Evolutionary conservation across 2,113 vertebrate species (phyloP).

Genomic region (Gorsachius goisagi): DNA sequence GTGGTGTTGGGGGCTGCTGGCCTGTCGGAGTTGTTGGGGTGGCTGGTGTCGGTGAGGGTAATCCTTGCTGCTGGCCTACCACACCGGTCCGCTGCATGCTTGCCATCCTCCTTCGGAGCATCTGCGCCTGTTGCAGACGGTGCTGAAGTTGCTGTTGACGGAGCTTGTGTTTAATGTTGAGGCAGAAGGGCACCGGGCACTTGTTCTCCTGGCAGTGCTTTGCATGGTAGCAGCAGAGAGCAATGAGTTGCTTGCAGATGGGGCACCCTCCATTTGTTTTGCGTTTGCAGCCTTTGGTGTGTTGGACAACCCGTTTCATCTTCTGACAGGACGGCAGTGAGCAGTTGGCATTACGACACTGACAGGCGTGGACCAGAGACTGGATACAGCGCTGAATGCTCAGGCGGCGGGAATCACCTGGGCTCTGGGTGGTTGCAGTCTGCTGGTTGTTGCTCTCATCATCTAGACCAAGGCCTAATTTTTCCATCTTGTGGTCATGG

Average conservation of each 20-base stretch:
- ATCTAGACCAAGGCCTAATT: constrained; percentile 92
- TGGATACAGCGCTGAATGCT: constrained; percentile 98
- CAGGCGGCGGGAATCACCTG: constrained; percentile 91
- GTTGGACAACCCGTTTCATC: constrained; percentile 97
- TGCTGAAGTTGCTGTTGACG: constrained; percentile 96
- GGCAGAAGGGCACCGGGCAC: constrained; percentile 96
- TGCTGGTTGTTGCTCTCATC: constrained; percentile 93
- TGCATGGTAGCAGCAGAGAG: constrained; percentile 96
- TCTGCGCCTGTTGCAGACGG: constrained; percentile 94
- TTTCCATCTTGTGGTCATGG: constrained; percentile 99
- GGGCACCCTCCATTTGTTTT: constrained; percentile 97
- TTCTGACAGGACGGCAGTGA: constrained; percentile 96
- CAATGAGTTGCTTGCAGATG: constrained; percentile 98
- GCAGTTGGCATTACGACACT: constrained; percentile 98
- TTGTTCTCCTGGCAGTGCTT: constrained; percentile 99
- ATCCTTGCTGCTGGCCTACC: constrained; percentile 80
- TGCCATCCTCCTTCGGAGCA: constrained; percentile 94
- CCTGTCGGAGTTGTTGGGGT: constrained; percentile 87
- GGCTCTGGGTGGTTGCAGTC: constrained; percentile 89
- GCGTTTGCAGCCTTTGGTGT: constrained; percentile 96
- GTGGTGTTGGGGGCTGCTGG: constrained; percentile 89
- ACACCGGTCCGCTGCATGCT: constrained; percentile 93
- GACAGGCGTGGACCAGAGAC: constrained; percentile 95
- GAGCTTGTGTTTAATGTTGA: constrained; percentile 98
- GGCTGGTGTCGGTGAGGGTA: constrained; percentile 89